Conservation (phyloP, 2,113 vertebrate genomes). For the Mionectes macconnelli region DNA sequence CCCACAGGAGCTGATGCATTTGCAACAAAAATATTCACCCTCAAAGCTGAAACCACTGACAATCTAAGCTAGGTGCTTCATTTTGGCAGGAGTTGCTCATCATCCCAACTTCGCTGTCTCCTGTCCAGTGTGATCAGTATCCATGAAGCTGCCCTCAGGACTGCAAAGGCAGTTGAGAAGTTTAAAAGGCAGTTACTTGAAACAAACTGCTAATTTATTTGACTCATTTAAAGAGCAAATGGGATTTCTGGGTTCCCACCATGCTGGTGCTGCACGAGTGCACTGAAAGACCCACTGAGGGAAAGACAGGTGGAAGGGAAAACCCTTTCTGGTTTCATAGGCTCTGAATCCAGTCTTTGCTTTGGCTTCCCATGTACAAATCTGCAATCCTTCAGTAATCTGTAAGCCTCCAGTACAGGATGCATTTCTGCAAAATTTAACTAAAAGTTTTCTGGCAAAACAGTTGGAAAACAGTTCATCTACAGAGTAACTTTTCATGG, state of each 20-base stretch:
- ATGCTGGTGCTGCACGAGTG: neutral
- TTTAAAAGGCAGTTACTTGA: neutral
- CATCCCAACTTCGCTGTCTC: accelerated
- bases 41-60: constrained; percentile 1
- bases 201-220: neutral
- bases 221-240: neutral
- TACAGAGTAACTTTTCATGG: neutral
- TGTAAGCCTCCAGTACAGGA: neutral
- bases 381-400: neutral
- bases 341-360: neutral
- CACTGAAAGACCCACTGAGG: neutral
- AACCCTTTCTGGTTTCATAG: neutral
- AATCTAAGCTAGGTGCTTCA: neutral
- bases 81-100: neutral
- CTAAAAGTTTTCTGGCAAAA: neutral
- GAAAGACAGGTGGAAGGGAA: neutral
- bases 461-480: neutral
- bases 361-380: neutral
- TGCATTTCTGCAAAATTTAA: neutral
- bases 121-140: neutral
- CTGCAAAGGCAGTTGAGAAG: neutral
- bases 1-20: neutral
- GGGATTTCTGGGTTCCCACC: neutral
- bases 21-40: neutral
- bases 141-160: neutral